phyloP scores from a whole-genome alignment of 1,140 invertebrate species.

The Chrysoperla carnea region DNA sequence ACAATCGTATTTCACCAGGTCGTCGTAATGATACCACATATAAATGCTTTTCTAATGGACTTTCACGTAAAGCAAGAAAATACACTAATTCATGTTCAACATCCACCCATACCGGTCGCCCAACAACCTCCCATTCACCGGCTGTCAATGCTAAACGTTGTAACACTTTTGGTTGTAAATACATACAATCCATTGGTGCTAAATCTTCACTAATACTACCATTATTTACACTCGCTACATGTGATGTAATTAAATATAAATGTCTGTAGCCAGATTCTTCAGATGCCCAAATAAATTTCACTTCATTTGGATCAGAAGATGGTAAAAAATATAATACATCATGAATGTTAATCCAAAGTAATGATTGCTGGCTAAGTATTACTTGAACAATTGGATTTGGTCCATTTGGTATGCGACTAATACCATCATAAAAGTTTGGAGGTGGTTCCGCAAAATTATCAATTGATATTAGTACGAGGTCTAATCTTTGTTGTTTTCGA shows the following conservation, averaged over 20 bases:
- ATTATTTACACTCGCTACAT: slow-evolving; percentile 25
- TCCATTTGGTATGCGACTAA: slow-evolving; percentile 7
- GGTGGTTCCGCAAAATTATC: slow-evolving; percentile 53
- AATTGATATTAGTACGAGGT: slow-evolving; percentile 52
- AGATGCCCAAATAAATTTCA: slow-evolving; percentile 73
- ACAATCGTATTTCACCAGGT: slow-evolving; percentile 44
- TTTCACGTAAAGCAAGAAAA: slow-evolving; percentile 63
- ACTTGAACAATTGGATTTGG: slow-evolving; percentile 31
- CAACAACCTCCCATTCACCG: slow-evolving; percentile 71
- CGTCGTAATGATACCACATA: slow-evolving; percentile 56
- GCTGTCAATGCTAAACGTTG: slow-evolving; percentile 53
- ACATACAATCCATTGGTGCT: slow-evolving; percentile 28
- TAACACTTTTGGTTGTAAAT: slow-evolving; percentile 35
- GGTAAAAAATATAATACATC: slow-evolving; percentile 76
- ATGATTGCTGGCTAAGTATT: slow-evolving; percentile 49
- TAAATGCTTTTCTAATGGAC: slow-evolving; percentile 65
- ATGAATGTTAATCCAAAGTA: slow-evolving; percentile 83
- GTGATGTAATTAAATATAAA: slow-evolving; percentile 59
- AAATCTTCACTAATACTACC: slow-evolving; percentile 21
- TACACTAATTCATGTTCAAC: slow-evolving; percentile 51
- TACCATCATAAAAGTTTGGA: slow-evolving; percentile 28
- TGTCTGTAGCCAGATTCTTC: slow-evolving; percentile 86
- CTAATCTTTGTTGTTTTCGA: slow-evolving; percentile 64
- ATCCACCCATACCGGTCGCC: slow-evolving; percentile 63
- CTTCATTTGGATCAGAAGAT: slow-evolving; percentile 29